Percentiles rank a stretch among this genome's conserved stretches.
phyloP scores from a whole-genome alignment of 2,888 invertebrate genomes.

The Copidosoma aretas region DNA sequence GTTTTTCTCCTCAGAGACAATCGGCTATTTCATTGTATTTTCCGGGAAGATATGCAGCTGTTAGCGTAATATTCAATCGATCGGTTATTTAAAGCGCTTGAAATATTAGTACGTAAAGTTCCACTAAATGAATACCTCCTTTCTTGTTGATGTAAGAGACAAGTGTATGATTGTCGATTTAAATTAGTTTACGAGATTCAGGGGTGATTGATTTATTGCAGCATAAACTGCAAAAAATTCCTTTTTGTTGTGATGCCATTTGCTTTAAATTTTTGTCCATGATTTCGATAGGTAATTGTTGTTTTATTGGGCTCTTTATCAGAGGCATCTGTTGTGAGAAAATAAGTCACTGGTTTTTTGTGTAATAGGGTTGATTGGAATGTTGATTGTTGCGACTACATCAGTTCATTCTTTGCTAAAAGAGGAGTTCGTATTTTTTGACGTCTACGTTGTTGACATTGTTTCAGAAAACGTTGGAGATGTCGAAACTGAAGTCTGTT shows the following conservation, averaged over 20 bases:
- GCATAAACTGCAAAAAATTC: conserved; percentile 36
- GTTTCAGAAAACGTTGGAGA: conserved; percentile 33
- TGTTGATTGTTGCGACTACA: conserved; percentile 36
- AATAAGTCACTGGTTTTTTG: conserved; percentile 26
- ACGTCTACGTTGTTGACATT: conserved; percentile 35
- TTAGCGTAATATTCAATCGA: conserved; percentile 36
- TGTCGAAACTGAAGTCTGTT: conserved; percentile 43
- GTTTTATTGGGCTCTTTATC: conserved; percentile 32
- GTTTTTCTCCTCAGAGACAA: conserved; percentile 41
- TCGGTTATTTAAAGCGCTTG: conserved; percentile 29
- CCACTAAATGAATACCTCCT: conserved; percentile 33
- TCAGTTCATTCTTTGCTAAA: conserved; percentile 25
- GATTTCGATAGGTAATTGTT: conserved; percentile 17
- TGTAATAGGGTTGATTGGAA: conserved; percentile 26
- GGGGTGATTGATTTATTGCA: conserved; percentile 19
- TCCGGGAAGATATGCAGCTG: conserved; percentile 46
- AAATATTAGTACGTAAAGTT: conserved; percentile 28
- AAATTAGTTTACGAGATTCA: conserved; percentile 28
- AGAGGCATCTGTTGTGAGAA: conserved; percentile 34
- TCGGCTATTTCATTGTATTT: conserved; percentile 50
- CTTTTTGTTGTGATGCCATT: conserved; percentile 38
- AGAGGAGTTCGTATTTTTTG: conserved; percentile 24
- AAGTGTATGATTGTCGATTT: conserved; percentile 37
- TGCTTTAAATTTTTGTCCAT: conserved; percentile 17
- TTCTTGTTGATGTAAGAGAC: conserved; percentile 39